Conservation (phyloP, 2,888 invertebrate species). For the Cataglyphis cursor region DNA sequence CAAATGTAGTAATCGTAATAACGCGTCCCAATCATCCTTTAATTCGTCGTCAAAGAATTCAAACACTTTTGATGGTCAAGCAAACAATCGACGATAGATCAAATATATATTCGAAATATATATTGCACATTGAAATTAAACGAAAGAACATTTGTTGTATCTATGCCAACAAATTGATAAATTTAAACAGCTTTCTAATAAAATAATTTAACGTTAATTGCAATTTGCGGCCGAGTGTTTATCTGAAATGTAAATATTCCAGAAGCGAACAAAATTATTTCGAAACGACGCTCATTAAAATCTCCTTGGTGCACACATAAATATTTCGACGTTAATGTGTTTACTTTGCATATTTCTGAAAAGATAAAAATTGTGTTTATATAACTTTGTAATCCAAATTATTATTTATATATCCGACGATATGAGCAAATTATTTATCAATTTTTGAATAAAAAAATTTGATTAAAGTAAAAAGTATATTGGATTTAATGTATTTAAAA, state of each 20-base stretch:
- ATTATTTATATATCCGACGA: neutral
- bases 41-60: slow-evolving; percentile 62
- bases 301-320: slow-evolving; percentile 13
- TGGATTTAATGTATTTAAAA: slow-evolving; percentile 9
- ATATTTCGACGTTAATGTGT: slow-evolving; percentile 35
- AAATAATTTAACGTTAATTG: slow-evolving; percentile 36
- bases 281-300: slow-evolving; percentile 25
- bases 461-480: neutral
- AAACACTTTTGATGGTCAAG: slow-evolving; percentile 57
- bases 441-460: neutral
- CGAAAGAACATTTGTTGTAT: neutral
- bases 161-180: neutral
- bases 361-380: slow-evolving; percentile 15
- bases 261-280: slow-evolving; percentile 21
- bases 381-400: neutral
- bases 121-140: neutral
- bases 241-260: slow-evolving; percentile 19
- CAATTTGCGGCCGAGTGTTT: neutral
- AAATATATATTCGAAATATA: neutral
- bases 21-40: slow-evolving; percentile 61
- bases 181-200: slow-evolving; percentile 31
- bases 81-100: neutral
- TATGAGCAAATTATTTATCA: neutral
- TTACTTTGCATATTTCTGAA: slow-evolving; percentile 23
- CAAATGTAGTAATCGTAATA: slow-evolving; percentile 74